Conservation (phyloP, 2,113 vertebrate species). For the Lagopus muta region DNA sequence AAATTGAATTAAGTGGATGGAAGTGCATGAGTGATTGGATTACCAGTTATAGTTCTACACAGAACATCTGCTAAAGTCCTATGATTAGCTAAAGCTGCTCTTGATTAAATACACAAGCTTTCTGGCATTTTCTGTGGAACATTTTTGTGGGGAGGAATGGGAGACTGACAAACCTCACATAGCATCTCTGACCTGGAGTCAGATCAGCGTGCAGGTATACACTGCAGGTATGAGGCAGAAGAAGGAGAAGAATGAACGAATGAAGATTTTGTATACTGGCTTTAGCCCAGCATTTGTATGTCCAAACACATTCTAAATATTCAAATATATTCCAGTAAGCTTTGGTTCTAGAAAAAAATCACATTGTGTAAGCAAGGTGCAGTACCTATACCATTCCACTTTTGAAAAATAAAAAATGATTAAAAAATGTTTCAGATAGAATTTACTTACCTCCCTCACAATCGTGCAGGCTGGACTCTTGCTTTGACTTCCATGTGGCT, state of each 20-base stretch:
- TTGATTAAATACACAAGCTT: neutral
- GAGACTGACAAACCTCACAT: neutral
- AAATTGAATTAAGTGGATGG: constrained; percentile 34
- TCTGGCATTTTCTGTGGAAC: constrained; percentile 1
- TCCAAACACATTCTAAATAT: neutral
- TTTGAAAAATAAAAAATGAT: neutral
- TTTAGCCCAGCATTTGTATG: neutral
- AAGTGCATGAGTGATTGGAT: constrained; percentile 9
- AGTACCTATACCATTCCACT: neutral
- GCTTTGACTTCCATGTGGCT: neutral
- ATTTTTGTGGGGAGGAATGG: neutral
- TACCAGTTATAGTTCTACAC: neutral
- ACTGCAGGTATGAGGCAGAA: neutral
- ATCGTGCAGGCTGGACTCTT: neutral
- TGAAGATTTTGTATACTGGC: neutral
- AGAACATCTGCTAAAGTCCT: constrained; percentile 2
- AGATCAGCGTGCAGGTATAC: neutral
- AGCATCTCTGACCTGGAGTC: neutral
- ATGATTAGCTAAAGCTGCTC: constrained; percentile 36
- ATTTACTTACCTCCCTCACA: neutral
- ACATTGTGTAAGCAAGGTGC: neutral
- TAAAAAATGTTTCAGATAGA: neutral
- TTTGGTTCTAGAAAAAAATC: neutral
- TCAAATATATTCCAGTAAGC: neutral
- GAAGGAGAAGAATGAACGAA: neutral